A percentile compares a stretch with the other conserved stretches of the same genome.
Evolutionary conservation across 2,113 vertebrate genomes (phyloP).

Genomic region (Cromileptes altivelis): DNA sequence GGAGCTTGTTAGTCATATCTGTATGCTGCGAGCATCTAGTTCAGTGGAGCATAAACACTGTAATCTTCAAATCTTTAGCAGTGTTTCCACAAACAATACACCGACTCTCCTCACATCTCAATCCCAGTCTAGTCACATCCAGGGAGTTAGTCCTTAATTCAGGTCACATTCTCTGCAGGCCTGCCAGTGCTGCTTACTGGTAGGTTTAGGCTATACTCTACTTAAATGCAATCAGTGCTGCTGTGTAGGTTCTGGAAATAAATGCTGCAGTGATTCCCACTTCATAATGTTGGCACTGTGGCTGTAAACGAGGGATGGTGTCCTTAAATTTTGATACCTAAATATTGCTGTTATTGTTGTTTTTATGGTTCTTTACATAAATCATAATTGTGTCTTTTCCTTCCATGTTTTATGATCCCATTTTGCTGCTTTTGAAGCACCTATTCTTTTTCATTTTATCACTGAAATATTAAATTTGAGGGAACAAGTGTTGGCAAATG

Average conservation of each 20-base stretch:
- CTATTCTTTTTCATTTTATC: background rate
- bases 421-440: background rate
- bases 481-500: constrained; percentile 19
- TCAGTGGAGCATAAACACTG: constrained; percentile 54
- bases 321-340: background rate
- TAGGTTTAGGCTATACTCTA: constrained; percentile 40
- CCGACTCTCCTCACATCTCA: constrained; percentile 44
- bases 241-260: constrained; percentile 24
- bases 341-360: background rate
- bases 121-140: constrained; percentile 49
- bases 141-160: constrained; percentile 39
- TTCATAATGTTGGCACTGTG: background rate
- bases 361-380: background rate
- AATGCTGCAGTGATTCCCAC: background rate
- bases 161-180: constrained; percentile 38
- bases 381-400: background rate
- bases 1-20: constrained; percentile 54
- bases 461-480: background rate
- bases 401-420: background rate
- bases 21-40: constrained; percentile 34
- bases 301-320: background rate
- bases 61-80: constrained; percentile 57
- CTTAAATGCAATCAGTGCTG: constrained; percentile 39
- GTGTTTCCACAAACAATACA: constrained; percentile 63
- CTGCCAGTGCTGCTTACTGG: constrained; percentile 32